Percentiles rank a stretch among this genome's conserved stretches.
Evolutionary conservation across 2,797 vertebrate genomes (phyloP).

Genomic region (Eremophila alpestris): DNA sequence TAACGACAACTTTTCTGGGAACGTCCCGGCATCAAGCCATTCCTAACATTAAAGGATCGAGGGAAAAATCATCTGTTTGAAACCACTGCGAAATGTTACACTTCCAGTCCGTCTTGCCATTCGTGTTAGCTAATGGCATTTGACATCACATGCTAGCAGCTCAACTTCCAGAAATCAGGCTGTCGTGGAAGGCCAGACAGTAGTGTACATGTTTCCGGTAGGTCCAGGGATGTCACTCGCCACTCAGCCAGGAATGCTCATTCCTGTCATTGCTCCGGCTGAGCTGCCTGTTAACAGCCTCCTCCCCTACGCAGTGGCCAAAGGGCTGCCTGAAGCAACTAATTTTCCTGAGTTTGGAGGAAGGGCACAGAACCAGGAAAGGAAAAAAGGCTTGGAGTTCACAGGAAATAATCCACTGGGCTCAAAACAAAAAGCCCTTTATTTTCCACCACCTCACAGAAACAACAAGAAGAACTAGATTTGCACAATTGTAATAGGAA

Average conservation of each 20-base stretch:
- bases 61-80: background rate
- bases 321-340: background rate
- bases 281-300: background rate
- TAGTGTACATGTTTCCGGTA: background rate
- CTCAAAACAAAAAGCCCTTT: background rate
- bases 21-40: background rate
- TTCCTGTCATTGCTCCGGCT: background rate
- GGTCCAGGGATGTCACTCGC: background rate
- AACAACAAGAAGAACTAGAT: background rate
- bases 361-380: background rate
- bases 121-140: background rate
- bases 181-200: background rate
- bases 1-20: background rate
- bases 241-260: background rate
- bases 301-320: background rate
- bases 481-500: background rate
- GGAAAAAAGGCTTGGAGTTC: background rate
- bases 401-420: background rate
- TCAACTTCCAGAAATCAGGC: background rate
- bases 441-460: background rate
- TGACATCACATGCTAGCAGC: background rate
- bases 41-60: background rate
- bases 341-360: background rate
- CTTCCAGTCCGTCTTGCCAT: background rate
- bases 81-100: background rate